These are phyloP conservation scores for Salvator merianae DNA, from an alignment of 2,113 vertebrate genomes.

Conservation along the genomic window DNA sequence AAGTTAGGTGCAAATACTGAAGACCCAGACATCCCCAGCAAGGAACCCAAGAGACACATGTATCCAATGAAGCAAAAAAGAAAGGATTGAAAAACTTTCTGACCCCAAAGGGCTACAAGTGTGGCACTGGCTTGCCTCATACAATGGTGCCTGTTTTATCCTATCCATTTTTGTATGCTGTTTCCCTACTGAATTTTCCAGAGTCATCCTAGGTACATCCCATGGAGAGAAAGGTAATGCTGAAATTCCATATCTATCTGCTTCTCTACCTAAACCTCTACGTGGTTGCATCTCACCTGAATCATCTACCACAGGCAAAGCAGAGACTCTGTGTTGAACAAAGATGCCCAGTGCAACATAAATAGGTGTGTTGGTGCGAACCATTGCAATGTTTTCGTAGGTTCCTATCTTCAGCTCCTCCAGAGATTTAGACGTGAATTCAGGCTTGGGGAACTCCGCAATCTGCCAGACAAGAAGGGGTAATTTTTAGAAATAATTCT, in stretches of 20 bases:
- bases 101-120: neutral
- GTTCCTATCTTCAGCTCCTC: constrained; percentile 91
- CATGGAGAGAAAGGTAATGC: neutral
- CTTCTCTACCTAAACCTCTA: neutral
- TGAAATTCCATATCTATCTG: neutral
- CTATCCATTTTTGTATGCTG: neutral
- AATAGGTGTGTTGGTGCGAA: constrained; percentile 88
- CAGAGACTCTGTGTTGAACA: constrained; percentile 93
- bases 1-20: no score
- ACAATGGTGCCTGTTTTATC: neutral
- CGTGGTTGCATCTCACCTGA: constrained; percentile 77
- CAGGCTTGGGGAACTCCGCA: constrained; percentile 92
- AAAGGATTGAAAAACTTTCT: no score
- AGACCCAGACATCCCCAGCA: no score
- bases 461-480: constrained; percentile 76
- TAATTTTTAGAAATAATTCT: neutral
- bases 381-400: constrained; percentile 90
- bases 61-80: no score
- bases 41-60: no score
- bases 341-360: constrained; percentile 96
- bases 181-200: neutral
- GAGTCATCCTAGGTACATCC: neutral
- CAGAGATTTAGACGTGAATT: constrained; percentile 86
- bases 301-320: constrained; percentile 93
- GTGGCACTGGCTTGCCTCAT: neutral